Conservation (phyloP, 2,888 invertebrate species). For the Cantharis nigra region DNA sequence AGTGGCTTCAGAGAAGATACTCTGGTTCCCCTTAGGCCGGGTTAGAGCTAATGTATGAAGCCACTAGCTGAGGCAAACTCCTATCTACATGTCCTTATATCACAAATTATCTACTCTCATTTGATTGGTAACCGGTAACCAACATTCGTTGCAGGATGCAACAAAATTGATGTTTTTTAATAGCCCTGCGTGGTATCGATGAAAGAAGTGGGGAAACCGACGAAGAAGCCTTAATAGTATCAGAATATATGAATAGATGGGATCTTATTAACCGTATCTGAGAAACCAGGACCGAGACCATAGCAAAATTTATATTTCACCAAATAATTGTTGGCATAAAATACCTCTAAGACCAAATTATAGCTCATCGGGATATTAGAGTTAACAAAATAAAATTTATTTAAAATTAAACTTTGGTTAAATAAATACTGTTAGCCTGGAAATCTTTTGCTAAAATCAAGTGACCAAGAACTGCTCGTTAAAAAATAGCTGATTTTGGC, state of each 20-base stretch:
- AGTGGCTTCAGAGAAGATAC: too few relatives aligned
- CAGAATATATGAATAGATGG: slow-evolving; percentile 88
- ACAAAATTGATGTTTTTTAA: slow-evolving; percentile 2
- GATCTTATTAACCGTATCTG: slow-evolving; percentile 78
- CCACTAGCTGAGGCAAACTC: too few relatives aligned
- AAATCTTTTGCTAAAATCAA: slow-evolving; percentile 69
- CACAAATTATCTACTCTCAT: too few relatives aligned
- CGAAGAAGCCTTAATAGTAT: slow-evolving; percentile 77
- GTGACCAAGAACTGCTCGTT: slow-evolving; percentile 67
- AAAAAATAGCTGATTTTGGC: slow-evolving; percentile 91
- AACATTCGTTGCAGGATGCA: too few relatives aligned
- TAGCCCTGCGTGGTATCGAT: slow-evolving; percentile 84
- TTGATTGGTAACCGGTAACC: too few relatives aligned
- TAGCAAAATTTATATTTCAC: slow-evolving; percentile 77
- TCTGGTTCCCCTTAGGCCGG: too few relatives aligned
- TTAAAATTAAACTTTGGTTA: too few relatives aligned
- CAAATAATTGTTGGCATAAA: slow-evolving; percentile 85
- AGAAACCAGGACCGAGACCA: slow-evolving; percentile 67
- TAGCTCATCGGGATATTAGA: slow-evolving; percentile 78
- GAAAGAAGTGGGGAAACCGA: slow-evolving; percentile 79
- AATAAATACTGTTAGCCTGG: slow-evolving; percentile 62
- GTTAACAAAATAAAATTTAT: slow-evolving; percentile 51
- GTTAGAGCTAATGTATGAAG: too few relatives aligned
- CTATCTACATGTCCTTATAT: too few relatives aligned
- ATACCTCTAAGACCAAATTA: slow-evolving; percentile 79